Percentiles rank a stretch among this genome's conserved stretches.
Conservation (phyloP, 2,113 vertebrate species). For the Lutjanus erythropterus region DNA sequence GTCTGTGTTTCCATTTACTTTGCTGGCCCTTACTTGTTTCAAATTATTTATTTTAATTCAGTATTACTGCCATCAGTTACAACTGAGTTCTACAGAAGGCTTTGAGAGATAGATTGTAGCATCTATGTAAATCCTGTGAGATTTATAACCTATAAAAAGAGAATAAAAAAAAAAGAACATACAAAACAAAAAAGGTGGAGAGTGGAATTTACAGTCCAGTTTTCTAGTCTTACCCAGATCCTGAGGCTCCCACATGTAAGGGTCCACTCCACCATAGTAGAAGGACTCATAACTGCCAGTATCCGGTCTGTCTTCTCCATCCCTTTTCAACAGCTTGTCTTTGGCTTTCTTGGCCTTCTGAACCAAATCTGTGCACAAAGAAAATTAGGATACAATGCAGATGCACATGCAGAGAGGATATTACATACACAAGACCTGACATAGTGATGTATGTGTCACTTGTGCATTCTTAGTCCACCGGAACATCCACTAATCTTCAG, state of each 20-base stretch:
- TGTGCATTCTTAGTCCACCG: no score
- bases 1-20: no score
- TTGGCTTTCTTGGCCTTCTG: conserved; percentile 97
- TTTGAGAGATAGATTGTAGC: no score
- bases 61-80: no score
- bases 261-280: conserved; percentile 95
- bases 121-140: no score
- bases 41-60: no score
- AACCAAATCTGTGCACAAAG: conserved; percentile 87
- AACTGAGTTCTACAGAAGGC: no score
- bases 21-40: no score
- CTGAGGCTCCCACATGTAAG: conserved; percentile 98
- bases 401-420: background rate
- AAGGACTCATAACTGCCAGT: conserved; percentile 92
- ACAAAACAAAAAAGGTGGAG: no score
- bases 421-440: background rate
- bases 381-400: background rate
- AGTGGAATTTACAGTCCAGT: conserved; percentile 15
- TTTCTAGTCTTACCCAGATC: conserved; percentile 90
- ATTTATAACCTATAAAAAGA: no score
- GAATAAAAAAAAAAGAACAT: no score
- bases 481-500: background rate
- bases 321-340: conserved; percentile 93
- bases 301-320: conserved; percentile 90
- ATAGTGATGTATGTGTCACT: background rate